Evolutionary conservation across 2,113 vertebrate genomes (phyloP), one percentile per base, ranked within the genome.

Genomic region (Ameiurus melas): DNA sequence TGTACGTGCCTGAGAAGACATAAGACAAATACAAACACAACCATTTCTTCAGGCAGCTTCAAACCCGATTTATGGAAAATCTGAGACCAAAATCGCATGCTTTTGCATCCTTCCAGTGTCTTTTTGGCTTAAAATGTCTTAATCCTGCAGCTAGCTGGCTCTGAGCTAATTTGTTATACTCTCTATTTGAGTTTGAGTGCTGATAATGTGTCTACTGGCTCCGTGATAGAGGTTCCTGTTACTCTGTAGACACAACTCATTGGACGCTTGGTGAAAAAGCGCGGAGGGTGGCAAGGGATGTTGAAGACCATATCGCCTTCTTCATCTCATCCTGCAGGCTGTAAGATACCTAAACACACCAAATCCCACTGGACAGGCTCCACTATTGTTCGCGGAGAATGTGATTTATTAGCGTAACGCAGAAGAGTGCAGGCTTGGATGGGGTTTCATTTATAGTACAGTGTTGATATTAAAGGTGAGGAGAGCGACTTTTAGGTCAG

Each of bases 381-480:
- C 62, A 36, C 33, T 39, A 55, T 55, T 83, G 30, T 43, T 62
- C 57, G 47, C 1, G 4, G 30, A 27, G 60, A 47, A 22, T 70
- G 53, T 25, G 81, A 55, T 80, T 79, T 89, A 83, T 89, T 66
- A 33, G 57, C 60, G 85, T 60, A 60, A 27, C 53, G 53, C 60
- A 71, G 64, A n/a, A 27, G 47, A 25, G 57, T 68, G n/a, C 43
- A 55, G 25, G 20, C 12, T 17, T 84, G 70, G 71, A 70, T 70
- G 64, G 51, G 57, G 53, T 43, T 55, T 77, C 12, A 77, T 77
- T 73, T 47, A 77, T 7, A 88, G 62, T 14, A n/a, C 36, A 25
- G 36, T 79, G 77, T 53, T 53, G 77, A 79, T 53, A 16, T 53
- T 79, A n/a, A 53, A 53, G 27, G 47, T 55, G 77, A 6, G 5